These are phyloP conservation scores for Tetramorium simillimum DNA, from an alignment of 1,140 invertebrate genomes.

Conservation along the genomic window DNA sequence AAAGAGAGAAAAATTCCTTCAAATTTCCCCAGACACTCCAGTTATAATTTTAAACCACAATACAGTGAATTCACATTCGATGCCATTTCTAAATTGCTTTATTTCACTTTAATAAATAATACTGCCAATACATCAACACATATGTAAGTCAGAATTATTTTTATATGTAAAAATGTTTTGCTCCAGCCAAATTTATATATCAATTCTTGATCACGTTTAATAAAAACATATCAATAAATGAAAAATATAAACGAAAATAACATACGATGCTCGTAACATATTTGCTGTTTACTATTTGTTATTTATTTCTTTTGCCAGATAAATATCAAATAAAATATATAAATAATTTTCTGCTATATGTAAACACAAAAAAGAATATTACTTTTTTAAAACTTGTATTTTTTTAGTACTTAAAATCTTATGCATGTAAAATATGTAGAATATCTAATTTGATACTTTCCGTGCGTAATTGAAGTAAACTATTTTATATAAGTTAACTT, in stretches of 20 bases:
- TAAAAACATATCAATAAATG: not conserved
- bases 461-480: not conserved
- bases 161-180: not conserved
- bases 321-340: not conserved
- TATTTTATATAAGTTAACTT: conserved; percentile 16
- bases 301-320: not conserved
- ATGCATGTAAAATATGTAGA: too few relatives aligned
- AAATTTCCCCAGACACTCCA: not conserved
- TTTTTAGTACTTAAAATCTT: not conserved
- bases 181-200: not conserved
- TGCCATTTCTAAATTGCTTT: not conserved
- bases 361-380: not conserved
- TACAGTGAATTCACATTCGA: not conserved
- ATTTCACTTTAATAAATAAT: conserved; percentile 31
- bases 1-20: not conserved
- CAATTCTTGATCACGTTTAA: not conserved
- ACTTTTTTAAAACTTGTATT: not conserved
- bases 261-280: not conserved
- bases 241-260: not conserved
- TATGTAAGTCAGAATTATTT: not conserved
- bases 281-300: not conserved
- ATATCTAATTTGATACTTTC: not conserved
- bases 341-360: not conserved
- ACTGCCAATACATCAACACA: not conserved
- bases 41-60: conserved; percentile 19